Percentiles rank a stretch among this genome's conserved stretches.
These are phyloP conservation scores for Diplodus sargus DNA, from an alignment of 2,797 vertebrate genomes.

Conservation along the genomic window DNA sequence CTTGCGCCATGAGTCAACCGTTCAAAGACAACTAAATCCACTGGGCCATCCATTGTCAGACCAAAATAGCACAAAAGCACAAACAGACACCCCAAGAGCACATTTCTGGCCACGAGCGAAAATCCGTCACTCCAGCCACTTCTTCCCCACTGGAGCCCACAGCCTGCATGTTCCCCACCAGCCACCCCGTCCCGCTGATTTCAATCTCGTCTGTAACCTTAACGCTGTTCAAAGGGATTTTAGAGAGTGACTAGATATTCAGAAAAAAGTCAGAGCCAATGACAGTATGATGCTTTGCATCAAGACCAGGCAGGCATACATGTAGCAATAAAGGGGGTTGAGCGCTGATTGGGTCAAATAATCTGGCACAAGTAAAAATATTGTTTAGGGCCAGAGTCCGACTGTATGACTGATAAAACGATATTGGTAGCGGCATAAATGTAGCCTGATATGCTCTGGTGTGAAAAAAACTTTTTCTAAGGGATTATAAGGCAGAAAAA, in stretches of 20 bases:
- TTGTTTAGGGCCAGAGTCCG: not conserved
- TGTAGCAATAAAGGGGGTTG: too few species aligned
- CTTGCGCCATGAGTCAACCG: constrained; percentile 52
- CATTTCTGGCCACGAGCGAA: constrained; percentile 72
- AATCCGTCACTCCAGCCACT: constrained; percentile 58
- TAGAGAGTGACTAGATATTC: constrained; percentile 37
- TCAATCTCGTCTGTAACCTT: constrained; percentile 55
- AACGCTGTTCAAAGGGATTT: constrained; percentile 66
- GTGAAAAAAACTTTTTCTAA: too few species aligned
- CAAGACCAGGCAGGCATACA: not conserved
- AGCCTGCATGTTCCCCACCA: constrained; percentile 23
- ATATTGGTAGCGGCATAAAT: too few species aligned
- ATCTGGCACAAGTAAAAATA: constrained; percentile 9
- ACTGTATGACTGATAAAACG: too few species aligned
- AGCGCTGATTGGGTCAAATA: not conserved
- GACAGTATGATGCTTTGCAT: constrained; percentile 31
- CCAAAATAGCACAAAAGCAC: constrained; percentile 75
- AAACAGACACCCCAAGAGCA: constrained; percentile 62
- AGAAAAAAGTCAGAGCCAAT: constrained; percentile 44
- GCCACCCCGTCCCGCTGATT: not conserved
- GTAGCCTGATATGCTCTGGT: too few species aligned
- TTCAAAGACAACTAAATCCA: constrained; percentile 54
- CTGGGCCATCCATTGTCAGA: constrained; percentile 57
- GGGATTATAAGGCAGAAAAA: too few species aligned
- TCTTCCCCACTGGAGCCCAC: constrained; percentile 44